Conservation (phyloP, 1,140 invertebrate genomes). For the Scaptomyza hsui region DNA sequence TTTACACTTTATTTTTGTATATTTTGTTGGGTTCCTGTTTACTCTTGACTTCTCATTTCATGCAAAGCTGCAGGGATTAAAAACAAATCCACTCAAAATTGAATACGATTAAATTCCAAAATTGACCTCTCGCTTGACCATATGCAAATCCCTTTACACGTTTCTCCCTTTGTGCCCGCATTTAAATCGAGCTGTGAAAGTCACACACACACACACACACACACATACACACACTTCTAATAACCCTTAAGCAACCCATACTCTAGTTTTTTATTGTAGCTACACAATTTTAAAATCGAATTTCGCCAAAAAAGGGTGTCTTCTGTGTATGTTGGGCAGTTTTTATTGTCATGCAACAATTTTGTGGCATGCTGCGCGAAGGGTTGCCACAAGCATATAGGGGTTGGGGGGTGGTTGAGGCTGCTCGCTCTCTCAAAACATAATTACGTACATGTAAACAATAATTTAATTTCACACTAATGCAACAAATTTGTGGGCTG, state of each 20-base stretch:
- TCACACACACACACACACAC: slow-evolving; percentile 46
- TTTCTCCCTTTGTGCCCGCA: slow-evolving; percentile 2
- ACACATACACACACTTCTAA: neutral
- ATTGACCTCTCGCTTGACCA: slow-evolving; percentile 77
- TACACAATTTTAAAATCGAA: slow-evolving; percentile 75
- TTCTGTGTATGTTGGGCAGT: slow-evolving; percentile 8
- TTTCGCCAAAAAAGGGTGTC: slow-evolving; percentile 40
- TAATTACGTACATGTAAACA: slow-evolving; percentile 82
- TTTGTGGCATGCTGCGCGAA: slow-evolving; percentile 34
- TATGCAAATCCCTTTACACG: slow-evolving; percentile 54
- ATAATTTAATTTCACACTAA: slow-evolving; percentile 83
- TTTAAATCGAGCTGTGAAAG: slow-evolving; percentile 72
- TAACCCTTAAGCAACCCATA: neutral
- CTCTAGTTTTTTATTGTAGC: slow-evolving; percentile 39
- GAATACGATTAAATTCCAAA: slow-evolving; percentile 79
- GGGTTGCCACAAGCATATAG: slow-evolving; percentile 39
- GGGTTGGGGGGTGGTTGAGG: slow-evolving; percentile 24
- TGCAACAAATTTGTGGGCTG: slow-evolving; percentile 81
- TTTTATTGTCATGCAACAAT: slow-evolving; percentile 56
- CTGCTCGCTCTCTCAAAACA: slow-evolving; percentile 50
- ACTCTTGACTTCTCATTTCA: slow-evolving; percentile 52
- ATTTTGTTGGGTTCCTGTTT: slow-evolving; percentile 10
- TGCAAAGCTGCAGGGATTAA: slow-evolving; percentile 60
- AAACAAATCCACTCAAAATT: slow-evolving; percentile 81
- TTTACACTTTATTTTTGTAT: slow-evolving; percentile 23